These are phyloP conservation scores for Metaphire vulgaris DNA, from an alignment of 1,140 invertebrate species.

Conservation along the genomic window DNA sequence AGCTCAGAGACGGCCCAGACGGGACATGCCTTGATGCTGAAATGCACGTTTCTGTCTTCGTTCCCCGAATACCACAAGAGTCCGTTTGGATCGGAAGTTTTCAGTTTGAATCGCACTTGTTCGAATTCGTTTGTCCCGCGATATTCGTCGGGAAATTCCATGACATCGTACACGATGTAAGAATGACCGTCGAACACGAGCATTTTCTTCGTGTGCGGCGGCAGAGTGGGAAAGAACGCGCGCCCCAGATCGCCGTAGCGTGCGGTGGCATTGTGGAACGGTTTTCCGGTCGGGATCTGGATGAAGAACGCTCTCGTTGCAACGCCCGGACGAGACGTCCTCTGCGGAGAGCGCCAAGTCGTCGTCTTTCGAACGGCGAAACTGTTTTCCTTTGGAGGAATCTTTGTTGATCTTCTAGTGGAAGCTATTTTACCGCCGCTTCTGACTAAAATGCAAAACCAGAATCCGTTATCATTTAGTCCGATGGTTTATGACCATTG, in stretches of 20 bases:
- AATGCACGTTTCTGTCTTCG: slow-evolving; percentile 34
- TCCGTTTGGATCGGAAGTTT: slow-evolving; percentile 37
- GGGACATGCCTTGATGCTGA: slow-evolving; percentile 39
- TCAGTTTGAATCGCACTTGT: slow-evolving; percentile 39
- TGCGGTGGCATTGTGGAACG: not conserved
- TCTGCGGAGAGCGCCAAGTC: not conserved
- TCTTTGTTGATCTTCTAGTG: too few species aligned
- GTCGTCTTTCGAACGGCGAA: not conserved
- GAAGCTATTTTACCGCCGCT: too few species aligned
- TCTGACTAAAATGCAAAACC: too few species aligned
- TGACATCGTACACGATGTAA: slow-evolving; percentile 34
- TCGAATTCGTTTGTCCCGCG: slow-evolving; percentile 30
- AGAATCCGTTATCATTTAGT: too few species aligned
- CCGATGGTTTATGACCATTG: too few species aligned
- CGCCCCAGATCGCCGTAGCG: too few species aligned
- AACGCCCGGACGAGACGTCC: too few species aligned
- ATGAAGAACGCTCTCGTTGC: not conserved
- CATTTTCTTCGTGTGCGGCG: slow-evolving; percentile 30
- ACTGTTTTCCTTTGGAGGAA: not conserved
- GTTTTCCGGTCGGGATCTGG: not conserved
- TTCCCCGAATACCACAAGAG: slow-evolving; percentile 38
- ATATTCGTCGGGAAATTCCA: slow-evolving; percentile 28
- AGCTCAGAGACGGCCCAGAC: too few species aligned
- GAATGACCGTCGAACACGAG: slow-evolving; percentile 36
- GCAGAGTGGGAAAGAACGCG: not conserved